Conservation (phyloP, 2,113 vertebrate genomes). For the Myodes glareolus region DNA sequence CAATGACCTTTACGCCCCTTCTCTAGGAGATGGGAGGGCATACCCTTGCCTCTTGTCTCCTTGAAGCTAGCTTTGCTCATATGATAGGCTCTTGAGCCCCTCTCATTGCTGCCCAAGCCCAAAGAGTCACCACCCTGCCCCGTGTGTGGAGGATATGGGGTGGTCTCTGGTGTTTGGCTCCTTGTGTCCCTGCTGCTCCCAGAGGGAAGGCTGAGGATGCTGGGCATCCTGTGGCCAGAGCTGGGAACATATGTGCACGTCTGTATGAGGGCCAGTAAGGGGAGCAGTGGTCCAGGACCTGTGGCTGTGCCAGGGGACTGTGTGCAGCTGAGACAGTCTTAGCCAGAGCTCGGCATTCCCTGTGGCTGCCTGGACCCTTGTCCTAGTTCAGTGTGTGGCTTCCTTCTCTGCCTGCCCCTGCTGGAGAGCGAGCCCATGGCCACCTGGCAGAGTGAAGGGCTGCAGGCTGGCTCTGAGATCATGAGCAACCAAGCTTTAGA, state of each 20-base stretch:
- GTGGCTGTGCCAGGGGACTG: accelerated
- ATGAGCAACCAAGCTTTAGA: neutral
- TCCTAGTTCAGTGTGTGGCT: neutral
- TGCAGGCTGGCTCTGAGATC: neutral
- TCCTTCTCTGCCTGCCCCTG: neutral
- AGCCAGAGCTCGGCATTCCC: neutral
- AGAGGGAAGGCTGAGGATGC: neutral
- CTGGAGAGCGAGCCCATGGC: too few relatives aligned
- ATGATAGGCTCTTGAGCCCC: neutral
- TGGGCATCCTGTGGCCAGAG: neutral
- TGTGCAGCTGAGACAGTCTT: too few relatives aligned
- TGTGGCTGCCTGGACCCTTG: neutral
- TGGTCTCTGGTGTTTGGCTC: neutral
- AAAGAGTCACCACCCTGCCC: neutral
- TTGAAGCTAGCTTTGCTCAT: neutral
- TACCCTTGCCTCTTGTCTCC: neutral
- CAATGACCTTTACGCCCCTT: neutral
- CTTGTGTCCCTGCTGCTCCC: neutral
- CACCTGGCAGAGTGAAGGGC: neutral
- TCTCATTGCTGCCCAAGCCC: neutral
- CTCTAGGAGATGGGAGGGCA: neutral
- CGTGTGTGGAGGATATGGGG: neutral
- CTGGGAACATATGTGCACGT: accelerated
- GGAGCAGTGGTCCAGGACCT: neutral
- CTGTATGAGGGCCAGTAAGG: too few relatives aligned